Percentiles rank a stretch among this genome's conserved stretches.
Conservation (phyloP, 2,797 vertebrate species). For the Anniella stebbinsi region DNA sequence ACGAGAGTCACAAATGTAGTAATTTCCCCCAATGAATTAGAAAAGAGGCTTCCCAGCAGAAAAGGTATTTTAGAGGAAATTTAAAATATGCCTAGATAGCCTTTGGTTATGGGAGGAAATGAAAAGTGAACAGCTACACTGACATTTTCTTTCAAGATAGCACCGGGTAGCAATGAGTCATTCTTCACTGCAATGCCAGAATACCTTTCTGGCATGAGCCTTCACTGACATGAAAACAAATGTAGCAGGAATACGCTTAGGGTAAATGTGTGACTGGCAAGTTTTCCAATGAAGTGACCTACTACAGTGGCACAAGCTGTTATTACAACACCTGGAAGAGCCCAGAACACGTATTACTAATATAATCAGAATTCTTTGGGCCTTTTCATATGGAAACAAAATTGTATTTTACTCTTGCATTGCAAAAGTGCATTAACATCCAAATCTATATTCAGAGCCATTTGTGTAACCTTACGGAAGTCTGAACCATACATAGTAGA, state of each 20-base stretch:
- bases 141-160: conserved; percentile 58
- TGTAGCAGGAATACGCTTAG: conserved; percentile 50
- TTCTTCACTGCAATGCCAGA: conserved; percentile 50
- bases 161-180: conserved; percentile 54
- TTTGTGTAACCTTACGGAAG: conserved; percentile 22
- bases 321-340: conserved; percentile 29
- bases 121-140: conserved; percentile 49
- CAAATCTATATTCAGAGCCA: conserved; percentile 28
- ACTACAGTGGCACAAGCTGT: conserved; percentile 1
- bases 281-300: conserved; percentile 58
- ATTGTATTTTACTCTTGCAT: conserved; percentile 41
- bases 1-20: conserved; percentile 25
- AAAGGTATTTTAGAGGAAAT: conserved; percentile 45
- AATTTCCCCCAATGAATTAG: conserved; percentile 23
- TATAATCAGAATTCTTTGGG: conserved; percentile 50
- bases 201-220: conserved; percentile 48
- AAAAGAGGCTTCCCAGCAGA: conserved; percentile 28
- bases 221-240: conserved; percentile 71
- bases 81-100: conserved; percentile 59
- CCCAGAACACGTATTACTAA: conserved; percentile 54
- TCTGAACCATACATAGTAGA: conserved; percentile 31
- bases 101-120: conserved; percentile 56
- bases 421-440: conserved; percentile 4
- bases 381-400: conserved; percentile 46
- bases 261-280: conserved; percentile 39